Conservation (phyloP, 2,888 invertebrate genomes). For the Cerceris ruficornis region DNA sequence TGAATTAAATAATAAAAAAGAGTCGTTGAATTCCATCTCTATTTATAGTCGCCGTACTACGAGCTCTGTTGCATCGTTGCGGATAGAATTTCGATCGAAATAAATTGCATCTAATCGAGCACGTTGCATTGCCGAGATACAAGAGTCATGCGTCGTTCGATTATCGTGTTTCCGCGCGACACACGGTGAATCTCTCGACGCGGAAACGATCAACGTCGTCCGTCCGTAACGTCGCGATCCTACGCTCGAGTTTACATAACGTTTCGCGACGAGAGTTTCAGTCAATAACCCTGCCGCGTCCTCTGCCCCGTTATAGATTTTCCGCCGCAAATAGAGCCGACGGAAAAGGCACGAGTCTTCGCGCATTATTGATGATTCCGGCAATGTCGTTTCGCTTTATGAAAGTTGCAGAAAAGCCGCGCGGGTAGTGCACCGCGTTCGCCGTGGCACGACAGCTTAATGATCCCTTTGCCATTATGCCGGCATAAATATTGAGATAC, state of each 20-base stretch:
- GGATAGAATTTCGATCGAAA: neutral
- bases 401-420: constrained; percentile 50
- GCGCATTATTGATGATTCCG: constrained; percentile 60
- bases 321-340: constrained; percentile 63
- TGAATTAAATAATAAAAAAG: no score
- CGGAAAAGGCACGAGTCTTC: constrained; percentile 53
- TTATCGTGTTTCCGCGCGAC: constrained; percentile 14
- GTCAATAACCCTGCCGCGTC: constrained; percentile 68
- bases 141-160: constrained; percentile 14
- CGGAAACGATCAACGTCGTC: constrained; percentile 29
- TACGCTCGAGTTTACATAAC: constrained; percentile 56
- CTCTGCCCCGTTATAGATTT: constrained; percentile 69
- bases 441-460: constrained; percentile 31
- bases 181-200: constrained; percentile 20
- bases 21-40: no score
- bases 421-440: constrained; percentile 24
- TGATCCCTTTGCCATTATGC: constrained; percentile 2
- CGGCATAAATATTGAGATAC: constrained; percentile 13
- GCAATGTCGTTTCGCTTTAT: constrained; percentile 54
- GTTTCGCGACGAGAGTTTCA: constrained; percentile 55
- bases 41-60: no score
- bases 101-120: constrained; percentile 16
- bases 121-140: constrained; percentile 13
- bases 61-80: no score
- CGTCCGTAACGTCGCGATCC: constrained; percentile 11